phyloP scores from a whole-genome alignment of 2,797 vertebrate genomes.

The Zalophus californianus region DNA sequence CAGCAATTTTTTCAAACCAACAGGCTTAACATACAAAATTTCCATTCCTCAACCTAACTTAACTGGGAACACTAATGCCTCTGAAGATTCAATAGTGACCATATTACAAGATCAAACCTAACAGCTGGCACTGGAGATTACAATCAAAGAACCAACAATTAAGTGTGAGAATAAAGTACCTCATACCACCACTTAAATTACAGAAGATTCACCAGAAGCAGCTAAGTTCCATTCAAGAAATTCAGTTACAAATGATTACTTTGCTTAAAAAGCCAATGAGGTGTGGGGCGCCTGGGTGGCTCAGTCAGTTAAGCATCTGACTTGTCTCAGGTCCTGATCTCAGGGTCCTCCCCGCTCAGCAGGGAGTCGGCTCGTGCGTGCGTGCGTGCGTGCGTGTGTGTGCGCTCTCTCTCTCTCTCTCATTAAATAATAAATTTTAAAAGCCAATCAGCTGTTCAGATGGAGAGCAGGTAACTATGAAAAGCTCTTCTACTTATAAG shows the following conservation, averaged over 20 bases:
- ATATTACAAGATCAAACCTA: slow-evolving; percentile 11
- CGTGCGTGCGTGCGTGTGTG: accelerated
- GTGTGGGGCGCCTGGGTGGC: too few species aligned
- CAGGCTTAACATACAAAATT: slow-evolving; percentile 24
- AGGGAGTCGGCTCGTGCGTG: too few species aligned
- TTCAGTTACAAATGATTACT: slow-evolving; percentile 3
- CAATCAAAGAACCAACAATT: neutral
- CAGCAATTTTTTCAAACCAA: neutral
- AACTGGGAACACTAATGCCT: neutral
- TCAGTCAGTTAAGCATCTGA: too few species aligned
- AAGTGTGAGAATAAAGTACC: neutral
- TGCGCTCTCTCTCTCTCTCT: neutral
- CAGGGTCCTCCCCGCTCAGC: too few species aligned
- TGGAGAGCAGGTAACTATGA: neutral
- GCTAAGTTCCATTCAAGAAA: neutral
- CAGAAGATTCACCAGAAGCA: neutral
- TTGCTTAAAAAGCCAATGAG: too few species aligned
- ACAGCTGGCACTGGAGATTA: neutral
- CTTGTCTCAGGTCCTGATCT: too few species aligned
- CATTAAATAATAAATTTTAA: too few species aligned
- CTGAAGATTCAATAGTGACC: neutral
- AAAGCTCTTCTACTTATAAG: neutral
- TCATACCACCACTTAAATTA: neutral
- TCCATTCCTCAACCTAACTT: neutral
- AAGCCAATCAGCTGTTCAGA: neutral